Base-by-base conservation (phyloP, 1,140 invertebrate species). In the Nasonia vitripennis region DNA sequence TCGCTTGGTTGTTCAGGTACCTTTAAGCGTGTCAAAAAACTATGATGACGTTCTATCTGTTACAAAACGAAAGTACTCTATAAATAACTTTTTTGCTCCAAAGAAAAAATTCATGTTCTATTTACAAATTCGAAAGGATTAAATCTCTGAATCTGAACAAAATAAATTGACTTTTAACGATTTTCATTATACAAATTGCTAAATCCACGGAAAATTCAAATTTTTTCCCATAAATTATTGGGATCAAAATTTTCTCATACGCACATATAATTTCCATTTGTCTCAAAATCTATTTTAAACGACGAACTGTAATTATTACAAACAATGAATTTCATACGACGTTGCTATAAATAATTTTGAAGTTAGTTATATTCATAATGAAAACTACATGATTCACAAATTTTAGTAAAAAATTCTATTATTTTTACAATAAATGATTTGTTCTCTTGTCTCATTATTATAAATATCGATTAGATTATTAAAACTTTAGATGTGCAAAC, bases 1-100 rank as follows among this genome's bases (percentile, higher is more conserved):
- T 85, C 84, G 85, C 86, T 88, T 74, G 86, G 86, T 89, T 91
- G 81, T 89, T 92, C 91, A 92, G 91, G 91, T 92, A 92, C 91
- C 88, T 88, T 89, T 91, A 85, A 79, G 68, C 67, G 68, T 80
- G 41, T 82, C 34, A 82, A 67, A 41, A 71, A 84, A 78, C n/a
- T 78, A 78, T 51, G 45, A 41, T 48, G 78, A 77, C 23, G 27
- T 68, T 68, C 2, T 70, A 51, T 67, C 75, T 12, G 23, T 45
- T 34, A 51, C 34, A 80, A 48, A 81, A 62, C 68, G 9, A 31
- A 34, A 31, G 27, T 31, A 7, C 68, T 27, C 5, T 34, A 71
- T n/a, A 17, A 71, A 71, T 12, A 11, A 71, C 10, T 27, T 70
- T 11, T 34, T 71, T 31, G 2, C 14, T 71, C 2, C 68, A 12